A percentile compares a stretch with the other conserved stretches of the same genome.
Evolutionary conservation across 2,797 vertebrate genomes (phyloP).

Genomic region (Aselliscus stoliczkanus): DNA sequence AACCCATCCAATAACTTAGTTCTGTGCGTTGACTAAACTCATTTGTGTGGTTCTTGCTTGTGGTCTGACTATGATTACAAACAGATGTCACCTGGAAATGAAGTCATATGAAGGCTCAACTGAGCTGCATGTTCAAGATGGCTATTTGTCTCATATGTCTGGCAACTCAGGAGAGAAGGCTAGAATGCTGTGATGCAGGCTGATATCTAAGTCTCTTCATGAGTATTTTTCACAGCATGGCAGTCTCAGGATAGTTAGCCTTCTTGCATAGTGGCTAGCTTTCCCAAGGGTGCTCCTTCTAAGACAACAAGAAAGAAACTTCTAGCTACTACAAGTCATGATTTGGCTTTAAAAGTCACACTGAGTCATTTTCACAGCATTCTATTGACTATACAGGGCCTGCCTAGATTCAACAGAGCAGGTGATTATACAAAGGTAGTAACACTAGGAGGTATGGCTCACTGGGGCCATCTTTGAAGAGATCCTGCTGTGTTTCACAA

Average conservation of each 20-base stretch:
- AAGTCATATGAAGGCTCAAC: background rate
- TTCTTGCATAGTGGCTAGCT: background rate
- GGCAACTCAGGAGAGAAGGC: background rate
- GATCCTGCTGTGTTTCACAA: background rate
- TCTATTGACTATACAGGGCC: background rate
- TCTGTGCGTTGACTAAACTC: background rate
- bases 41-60: background rate
- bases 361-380: background rate
- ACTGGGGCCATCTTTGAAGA: background rate
- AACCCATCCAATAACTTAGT: background rate
- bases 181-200: background rate
- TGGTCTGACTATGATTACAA: background rate
- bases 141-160: background rate
- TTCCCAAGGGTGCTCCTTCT: background rate
- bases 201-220: background rate
- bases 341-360: background rate
- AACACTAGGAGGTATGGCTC: background rate
- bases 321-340: background rate
- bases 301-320: background rate
- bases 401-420: background rate
- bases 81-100: background rate
- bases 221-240: background rate
- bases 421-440: background rate
- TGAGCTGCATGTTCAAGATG: background rate
- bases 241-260: background rate